These are phyloP conservation scores for Sturnira hondurensis DNA, from an alignment of 2,113 vertebrate species.

Conservation along the genomic window DNA sequence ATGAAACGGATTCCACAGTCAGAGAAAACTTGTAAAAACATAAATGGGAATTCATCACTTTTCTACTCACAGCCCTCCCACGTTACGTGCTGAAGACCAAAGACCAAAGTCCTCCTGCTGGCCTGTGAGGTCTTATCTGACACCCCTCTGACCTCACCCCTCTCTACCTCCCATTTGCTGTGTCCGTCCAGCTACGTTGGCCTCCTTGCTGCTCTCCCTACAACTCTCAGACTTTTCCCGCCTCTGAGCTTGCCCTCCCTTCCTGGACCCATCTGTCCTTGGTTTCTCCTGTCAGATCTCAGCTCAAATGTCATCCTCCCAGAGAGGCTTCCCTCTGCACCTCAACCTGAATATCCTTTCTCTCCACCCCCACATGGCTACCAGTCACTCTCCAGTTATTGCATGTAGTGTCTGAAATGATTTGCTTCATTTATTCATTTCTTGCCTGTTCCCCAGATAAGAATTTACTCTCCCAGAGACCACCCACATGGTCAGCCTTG, in stretches of 20 bases:
- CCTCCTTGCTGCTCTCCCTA: background rate
- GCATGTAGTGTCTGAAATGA: background rate
- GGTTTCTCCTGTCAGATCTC: background rate
- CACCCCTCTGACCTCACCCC: background rate
- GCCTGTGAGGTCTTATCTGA: background rate
- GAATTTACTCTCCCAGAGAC: background rate
- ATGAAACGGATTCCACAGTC: background rate
- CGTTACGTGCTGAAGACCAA: background rate
- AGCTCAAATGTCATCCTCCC: slow-evolving; percentile 1
- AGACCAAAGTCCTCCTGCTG: background rate
- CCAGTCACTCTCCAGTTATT: background rate
- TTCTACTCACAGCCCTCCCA: background rate
- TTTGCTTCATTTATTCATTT: background rate
- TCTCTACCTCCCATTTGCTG: background rate
- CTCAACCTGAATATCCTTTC: background rate
- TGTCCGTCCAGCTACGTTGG: background rate
- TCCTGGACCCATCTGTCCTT: background rate
- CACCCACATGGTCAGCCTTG: background rate
- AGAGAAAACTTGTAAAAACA: background rate
- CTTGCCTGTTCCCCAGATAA: background rate
- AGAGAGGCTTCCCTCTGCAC: background rate
- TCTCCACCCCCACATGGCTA: background rate
- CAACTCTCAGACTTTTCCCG: background rate
- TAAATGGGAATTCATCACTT: background rate
- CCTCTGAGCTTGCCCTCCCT: background rate